A percentile compares a stretch with the other conserved stretches of the same genome.
Evolutionary conservation across 2,113 vertebrate species (phyloP).

Genomic region (Lepisosteus oculatus): DNA sequence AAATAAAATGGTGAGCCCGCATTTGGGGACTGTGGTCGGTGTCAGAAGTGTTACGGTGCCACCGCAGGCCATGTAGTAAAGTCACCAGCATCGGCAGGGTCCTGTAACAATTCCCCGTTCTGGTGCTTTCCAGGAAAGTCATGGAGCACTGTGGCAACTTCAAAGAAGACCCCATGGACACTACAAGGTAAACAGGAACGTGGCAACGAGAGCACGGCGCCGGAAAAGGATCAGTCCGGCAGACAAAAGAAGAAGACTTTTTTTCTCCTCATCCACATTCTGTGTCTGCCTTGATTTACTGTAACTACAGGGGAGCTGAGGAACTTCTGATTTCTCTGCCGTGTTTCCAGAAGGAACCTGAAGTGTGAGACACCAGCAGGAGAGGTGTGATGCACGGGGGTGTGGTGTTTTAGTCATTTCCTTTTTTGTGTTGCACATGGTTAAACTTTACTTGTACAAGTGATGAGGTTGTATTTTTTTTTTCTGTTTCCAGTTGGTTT

Average conservation of each 20-base stretch:
- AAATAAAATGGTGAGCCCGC: too few relatives aligned
- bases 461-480: slow-evolving; percentile 19
- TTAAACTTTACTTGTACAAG: slow-evolving; percentile 34
- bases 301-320: slow-evolving; percentile 60
- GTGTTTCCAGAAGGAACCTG: slow-evolving; percentile 2
- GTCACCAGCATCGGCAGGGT: too few relatives aligned
- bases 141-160: slow-evolving; percentile 92
- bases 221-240: slow-evolving; percentile 3
- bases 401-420: slow-evolving; percentile 38
- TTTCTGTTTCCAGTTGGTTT: neutral
- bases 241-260: slow-evolving; percentile 20
- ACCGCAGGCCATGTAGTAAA: too few relatives aligned
- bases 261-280: slow-evolving; percentile 54
- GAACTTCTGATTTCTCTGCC: slow-evolving; percentile 42
- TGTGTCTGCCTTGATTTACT: slow-evolving; percentile 59
- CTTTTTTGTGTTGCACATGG: slow-evolving; percentile 70
- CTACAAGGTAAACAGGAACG: slow-evolving; percentile 76
- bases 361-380: slow-evolving; percentile 23
- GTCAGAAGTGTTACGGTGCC: too few relatives aligned
- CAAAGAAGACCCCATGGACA: slow-evolving; percentile 96
- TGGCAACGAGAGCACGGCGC: slow-evolving; percentile 35
- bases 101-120: too few relatives aligned
- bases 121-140: slow-evolving; percentile 77
- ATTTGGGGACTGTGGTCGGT: too few relatives aligned
- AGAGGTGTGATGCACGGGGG: slow-evolving; percentile 47